Percentiles rank a stretch among this genome's conserved stretches.
Evolutionary conservation across 2,797 vertebrate species (phyloP).

Genomic region (Spinus olivaceus): DNA sequence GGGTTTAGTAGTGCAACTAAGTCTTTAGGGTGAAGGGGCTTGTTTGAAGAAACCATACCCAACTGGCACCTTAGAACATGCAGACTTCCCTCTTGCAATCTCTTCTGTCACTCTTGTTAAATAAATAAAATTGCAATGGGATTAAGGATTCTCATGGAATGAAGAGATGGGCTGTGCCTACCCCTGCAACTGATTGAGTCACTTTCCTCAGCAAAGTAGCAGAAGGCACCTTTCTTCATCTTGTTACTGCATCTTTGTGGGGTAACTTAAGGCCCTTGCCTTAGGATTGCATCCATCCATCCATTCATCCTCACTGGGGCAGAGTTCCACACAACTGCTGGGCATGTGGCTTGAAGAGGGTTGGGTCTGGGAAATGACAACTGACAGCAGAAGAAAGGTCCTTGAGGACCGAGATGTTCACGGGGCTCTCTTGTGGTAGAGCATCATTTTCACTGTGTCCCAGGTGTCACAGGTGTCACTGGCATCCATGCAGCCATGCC

Average conservation of each 20-base stretch:
- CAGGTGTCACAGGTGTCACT: not conserved
- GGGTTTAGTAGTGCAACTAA: slow-evolving; percentile 64
- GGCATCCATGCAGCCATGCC: not conserved
- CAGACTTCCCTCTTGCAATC: not conserved
- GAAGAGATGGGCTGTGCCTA: not conserved
- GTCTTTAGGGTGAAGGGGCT: slow-evolving; percentile 21
- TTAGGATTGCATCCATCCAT: not conserved
- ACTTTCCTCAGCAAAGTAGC: not conserved
- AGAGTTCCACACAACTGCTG: not conserved
- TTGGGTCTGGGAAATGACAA: not conserved
- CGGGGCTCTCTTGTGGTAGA: not conserved
- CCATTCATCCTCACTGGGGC: not conserved
- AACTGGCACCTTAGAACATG: not conserved
- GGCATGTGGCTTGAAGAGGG: not conserved
- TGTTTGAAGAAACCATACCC: slow-evolving; percentile 13
- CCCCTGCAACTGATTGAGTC: not conserved
- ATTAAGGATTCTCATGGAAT: slow-evolving; percentile 13
- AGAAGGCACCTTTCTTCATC: slow-evolving; percentile 64
- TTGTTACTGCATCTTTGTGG: not conserved
- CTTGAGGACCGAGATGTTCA: not conserved
- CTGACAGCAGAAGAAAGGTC: not conserved
- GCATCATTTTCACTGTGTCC: accelerated
- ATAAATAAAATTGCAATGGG: not conserved
- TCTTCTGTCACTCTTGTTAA: not conserved
- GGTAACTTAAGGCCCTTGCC: not conserved